Evolutionary conservation across 2,797 vertebrate genomes (phyloP).

Genomic region (Gorsachius magnificus): DNA sequence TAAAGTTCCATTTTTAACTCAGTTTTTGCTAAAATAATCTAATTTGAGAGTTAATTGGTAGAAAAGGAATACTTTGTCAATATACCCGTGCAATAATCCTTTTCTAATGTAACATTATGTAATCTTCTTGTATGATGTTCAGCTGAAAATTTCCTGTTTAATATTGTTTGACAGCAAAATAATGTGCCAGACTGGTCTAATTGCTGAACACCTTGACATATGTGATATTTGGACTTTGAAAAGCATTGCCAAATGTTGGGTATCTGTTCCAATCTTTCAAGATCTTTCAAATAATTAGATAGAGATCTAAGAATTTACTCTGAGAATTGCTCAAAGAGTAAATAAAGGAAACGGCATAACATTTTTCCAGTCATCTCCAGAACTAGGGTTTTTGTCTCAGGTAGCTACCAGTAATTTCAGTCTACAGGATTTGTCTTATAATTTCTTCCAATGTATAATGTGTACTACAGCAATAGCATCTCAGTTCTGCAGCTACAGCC

Average conservation of each 20-base stretch:
- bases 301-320: background rate
- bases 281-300: background rate
- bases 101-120: background rate
- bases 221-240: background rate
- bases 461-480: background rate
- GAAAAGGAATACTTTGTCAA: background rate
- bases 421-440: background rate
- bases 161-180: slow-evolving; percentile 7
- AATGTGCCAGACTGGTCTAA: background rate
- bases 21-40: slow-evolving; percentile 17
- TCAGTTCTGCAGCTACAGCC: background rate
- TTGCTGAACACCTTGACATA: background rate
- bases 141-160: background rate
- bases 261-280: background rate
- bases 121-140: background rate
- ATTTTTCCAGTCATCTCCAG: background rate
- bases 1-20: slow-evolving; percentile 17
- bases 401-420: background rate
- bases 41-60: background rate
- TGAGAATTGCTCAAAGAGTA: background rate
- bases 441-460: background rate
- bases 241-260: background rate
- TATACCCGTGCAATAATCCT: background rate
- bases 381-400: background rate
- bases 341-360: background rate